These are phyloP conservation scores for Metopia argyrocephala DNA, from an alignment of 2,888 invertebrate species.

Conservation along the genomic window DNA sequence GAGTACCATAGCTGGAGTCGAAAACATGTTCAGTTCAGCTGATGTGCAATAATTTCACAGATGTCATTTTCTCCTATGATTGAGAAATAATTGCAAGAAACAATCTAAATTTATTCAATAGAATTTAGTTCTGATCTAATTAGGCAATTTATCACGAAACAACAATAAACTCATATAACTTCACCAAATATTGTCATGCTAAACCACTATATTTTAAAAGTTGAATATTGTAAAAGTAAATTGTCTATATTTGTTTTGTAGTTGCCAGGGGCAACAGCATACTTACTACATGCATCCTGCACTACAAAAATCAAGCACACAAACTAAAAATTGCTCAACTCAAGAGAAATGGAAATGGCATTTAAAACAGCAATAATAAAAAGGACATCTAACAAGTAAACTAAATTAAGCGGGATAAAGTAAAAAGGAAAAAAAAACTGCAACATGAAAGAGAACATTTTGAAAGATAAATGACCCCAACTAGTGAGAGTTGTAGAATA, in stretches of 20 bases:
- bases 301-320: slow-evolving; percentile 21
- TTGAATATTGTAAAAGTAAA: slow-evolving; percentile 23
- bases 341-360: slow-evolving; percentile 16
- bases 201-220: slow-evolving; percentile 25
- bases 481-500: slow-evolving; percentile 29
- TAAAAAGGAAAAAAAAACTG: not conserved
- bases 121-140: too few species aligned
- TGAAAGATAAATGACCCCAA: slow-evolving; percentile 48
- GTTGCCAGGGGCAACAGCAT: slow-evolving; percentile 46
- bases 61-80: too few species aligned
- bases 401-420: not conserved
- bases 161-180: too few species aligned
- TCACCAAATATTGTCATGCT: too few species aligned
- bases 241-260: slow-evolving; percentile 36
- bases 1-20: too few species aligned
- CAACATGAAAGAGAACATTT: slow-evolving; percentile 25
- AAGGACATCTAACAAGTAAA: not conserved
- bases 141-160: too few species aligned
- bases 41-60: too few species aligned
- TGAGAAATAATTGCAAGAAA: too few species aligned
- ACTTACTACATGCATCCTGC: slow-evolving; percentile 11
- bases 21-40: too few species aligned
- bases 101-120: too few species aligned
- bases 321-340: slow-evolving; percentile 8
- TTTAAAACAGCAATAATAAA: not conserved